Evolutionary conservation across 2,888 invertebrate genomes (phyloP).

Genomic region (Stenotaenia linearis): DNA sequence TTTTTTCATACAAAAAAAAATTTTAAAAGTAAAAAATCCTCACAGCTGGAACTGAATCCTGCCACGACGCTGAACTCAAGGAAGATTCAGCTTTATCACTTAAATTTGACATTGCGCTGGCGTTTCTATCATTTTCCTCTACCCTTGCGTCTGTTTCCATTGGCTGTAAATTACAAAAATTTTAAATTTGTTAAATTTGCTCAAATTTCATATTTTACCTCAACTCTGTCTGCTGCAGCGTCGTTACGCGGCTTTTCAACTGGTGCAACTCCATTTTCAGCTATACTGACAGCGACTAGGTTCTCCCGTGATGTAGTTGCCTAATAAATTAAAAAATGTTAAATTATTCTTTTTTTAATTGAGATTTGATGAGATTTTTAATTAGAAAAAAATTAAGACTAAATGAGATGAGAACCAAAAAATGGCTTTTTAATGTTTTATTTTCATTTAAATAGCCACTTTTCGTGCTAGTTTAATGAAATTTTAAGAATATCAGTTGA

Average conservation of each 20-base stretch:
- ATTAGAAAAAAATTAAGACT: no score
- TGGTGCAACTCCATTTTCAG: background rate
- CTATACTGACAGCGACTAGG: background rate
- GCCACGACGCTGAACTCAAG: conserved; percentile 58
- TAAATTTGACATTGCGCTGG: background rate
- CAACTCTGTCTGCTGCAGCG: background rate
- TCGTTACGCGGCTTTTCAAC: background rate
- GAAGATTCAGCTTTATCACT: conserved; percentile 49
- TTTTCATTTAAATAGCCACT: no score
- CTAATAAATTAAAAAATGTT: background rate
- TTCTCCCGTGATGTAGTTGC: background rate
- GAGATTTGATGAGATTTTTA: no score
- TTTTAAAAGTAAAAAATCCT: conserved; percentile 39
- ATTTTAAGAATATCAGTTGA: no score
- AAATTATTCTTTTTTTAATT: no score
- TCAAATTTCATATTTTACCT: no score
- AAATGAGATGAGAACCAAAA: no score
- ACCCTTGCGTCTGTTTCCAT: background rate
- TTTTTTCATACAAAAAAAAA: background rate
- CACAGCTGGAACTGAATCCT: conserved; percentile 57
- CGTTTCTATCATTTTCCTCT: background rate
- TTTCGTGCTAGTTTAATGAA: no score
- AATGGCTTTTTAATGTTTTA: no score
- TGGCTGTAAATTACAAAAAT: background rate
- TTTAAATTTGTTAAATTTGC: no score